Conservation (phyloP, 2,113 vertebrate genomes). For the Anoplopoma fimbria region DNA sequence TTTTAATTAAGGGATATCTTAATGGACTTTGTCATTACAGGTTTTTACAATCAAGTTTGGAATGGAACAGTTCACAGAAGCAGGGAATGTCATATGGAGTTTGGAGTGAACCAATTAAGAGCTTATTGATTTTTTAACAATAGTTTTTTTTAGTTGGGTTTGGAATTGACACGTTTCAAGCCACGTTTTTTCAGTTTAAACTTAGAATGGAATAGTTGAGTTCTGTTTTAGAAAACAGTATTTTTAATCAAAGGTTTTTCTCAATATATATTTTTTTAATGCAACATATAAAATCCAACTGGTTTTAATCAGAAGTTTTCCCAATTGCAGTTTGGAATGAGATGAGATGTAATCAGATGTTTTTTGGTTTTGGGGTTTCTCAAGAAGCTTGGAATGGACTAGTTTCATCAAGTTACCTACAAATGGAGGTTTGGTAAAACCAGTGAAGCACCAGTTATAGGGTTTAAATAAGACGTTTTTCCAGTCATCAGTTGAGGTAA, state of each 20-base stretch:
- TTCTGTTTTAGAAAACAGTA: no score
- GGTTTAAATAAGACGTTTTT: no score
- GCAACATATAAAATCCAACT: not conserved
- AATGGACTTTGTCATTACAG: no score
- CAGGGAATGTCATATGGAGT: no score
- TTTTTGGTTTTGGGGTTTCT: not conserved
- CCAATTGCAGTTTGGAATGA: not conserved
- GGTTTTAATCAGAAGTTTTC: not conserved
- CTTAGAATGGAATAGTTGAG: no score
- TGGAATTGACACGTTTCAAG: no score
- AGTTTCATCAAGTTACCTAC: not conserved
- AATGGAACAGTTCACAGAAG: no score
- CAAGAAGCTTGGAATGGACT: not conserved
- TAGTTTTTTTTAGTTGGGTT: not conserved
- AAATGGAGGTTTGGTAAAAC: not conserved
- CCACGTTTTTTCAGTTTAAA: no score
- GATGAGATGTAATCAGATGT: not conserved
- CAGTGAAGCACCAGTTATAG: not conserved
- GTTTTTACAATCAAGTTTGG: no score
- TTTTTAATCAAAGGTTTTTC: not conserved
- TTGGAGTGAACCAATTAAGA: no score
- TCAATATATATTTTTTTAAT: not conserved
- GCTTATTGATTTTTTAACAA: no score
- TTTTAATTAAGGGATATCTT: no score
- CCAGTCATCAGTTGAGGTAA: not conserved